Evolutionary conservation across 1,140 invertebrate species (phyloP), one percentile per base, ranked within the genome.

Genomic region (Pectinophora gossypiella): DNA sequence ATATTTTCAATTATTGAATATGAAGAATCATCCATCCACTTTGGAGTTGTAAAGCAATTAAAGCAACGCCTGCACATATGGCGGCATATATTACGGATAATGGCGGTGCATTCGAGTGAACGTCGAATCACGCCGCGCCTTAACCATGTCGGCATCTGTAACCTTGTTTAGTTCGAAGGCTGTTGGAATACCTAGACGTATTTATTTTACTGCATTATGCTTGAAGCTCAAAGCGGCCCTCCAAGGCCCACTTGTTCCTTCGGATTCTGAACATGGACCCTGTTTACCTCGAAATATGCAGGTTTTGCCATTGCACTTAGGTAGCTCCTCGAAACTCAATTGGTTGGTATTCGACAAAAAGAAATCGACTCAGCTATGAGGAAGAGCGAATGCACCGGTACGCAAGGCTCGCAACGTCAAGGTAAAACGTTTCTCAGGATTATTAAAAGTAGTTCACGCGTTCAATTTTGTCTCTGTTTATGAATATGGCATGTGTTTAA

Each of bases 131-230:
- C 36, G 16, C 36, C 36, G 36, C 36, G 36, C 36, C 36, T 5
- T 15, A 9, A 13, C 16, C 36, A 40, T 40, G 36, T 40, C 36
- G 36, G 36, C 36, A 40, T 40, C 36, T 16, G 36, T 40, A 40
- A 40, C n/a, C 36, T 40, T 40, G 36, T 40, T 40, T 40, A 40
- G 36, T 16, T 40, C 16, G 36, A 18, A 40, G 36, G 36, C 36
- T 40, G 16, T 10, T 40, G 12, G 36, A 40, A 40, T 40, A 40
- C 36, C 36, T 40, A 40, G 36, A 15, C 36, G 36, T 40, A 18
- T 40, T 40, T 40, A 40, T 16, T 40, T 15, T 40, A 40, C 13
- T 16, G 36, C 36, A 40, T 15, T 40, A 16, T 18, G 36, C 36
- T 12, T 15, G 35, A 10, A 15, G 35, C 35, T n/a, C 23, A 27